Percentiles rank a stretch among this genome's conserved stretches.
Conservation (phyloP, 2,797 vertebrate genomes). For the Sternarchorhynchus goeldii region DNA sequence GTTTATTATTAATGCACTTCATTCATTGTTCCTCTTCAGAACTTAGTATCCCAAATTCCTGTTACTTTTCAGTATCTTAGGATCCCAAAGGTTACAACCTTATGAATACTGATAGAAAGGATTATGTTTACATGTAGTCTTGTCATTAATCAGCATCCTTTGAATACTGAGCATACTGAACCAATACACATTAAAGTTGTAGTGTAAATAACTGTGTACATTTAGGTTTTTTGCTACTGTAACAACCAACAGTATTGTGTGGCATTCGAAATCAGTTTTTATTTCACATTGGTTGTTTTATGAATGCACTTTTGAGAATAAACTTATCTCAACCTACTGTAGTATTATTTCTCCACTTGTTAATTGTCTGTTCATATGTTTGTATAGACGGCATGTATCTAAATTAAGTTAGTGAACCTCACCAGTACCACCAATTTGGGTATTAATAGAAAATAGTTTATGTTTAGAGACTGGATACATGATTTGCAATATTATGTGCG, state of each 20-base stretch:
- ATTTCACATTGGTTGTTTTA: conserved; percentile 34
- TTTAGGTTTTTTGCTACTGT: conserved; percentile 13
- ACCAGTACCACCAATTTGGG: too few species aligned
- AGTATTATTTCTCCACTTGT: too few species aligned
- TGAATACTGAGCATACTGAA: not conserved
- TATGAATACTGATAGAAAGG: not conserved
- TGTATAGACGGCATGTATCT: too few species aligned
- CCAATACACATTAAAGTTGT: not conserved
- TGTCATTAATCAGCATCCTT: not conserved
- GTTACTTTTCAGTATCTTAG: not conserved
- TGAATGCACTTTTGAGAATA: conserved; percentile 41
- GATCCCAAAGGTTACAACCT: not conserved
- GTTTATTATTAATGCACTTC: conserved; percentile 5
- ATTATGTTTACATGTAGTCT: not conserved
- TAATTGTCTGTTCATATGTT: too few species aligned
- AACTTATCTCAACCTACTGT: conserved; percentile 7
- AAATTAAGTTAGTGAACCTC: too few species aligned
- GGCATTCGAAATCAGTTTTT: conserved; percentile 8
- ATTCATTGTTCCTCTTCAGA: not conserved
- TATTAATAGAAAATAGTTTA: too few species aligned
- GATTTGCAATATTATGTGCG: too few species aligned
- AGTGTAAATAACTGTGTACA: conserved; percentile 30
- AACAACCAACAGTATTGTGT: not conserved
- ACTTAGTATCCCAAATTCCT: not conserved
- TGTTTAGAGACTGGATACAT: too few species aligned